Evolutionary conservation across 2,113 vertebrate species (phyloP).

Genomic region (Scophthalmus maximus): DNA sequence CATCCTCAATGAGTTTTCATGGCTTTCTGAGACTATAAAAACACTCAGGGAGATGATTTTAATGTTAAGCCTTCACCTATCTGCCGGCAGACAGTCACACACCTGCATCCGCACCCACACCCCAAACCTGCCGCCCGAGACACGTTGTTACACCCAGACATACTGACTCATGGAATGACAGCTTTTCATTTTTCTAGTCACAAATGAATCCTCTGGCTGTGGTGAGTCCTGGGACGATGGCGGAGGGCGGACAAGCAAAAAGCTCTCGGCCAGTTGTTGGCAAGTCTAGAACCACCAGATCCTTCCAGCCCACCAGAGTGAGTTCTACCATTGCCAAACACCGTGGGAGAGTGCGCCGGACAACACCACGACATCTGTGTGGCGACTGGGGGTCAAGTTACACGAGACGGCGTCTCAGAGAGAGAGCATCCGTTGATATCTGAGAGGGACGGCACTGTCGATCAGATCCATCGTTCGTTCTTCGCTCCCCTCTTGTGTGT

Average conservation of each 20-base stretch:
- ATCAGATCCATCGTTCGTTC: conserved; percentile 50
- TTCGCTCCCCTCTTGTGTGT: not conserved
- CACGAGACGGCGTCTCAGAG: conserved; percentile 34
- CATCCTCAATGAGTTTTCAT: too few species aligned
- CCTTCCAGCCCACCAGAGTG: conserved; percentile 98
- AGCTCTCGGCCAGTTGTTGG: conserved; percentile 91
- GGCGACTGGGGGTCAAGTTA: conserved; percentile 55
- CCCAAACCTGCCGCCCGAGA: not conserved
- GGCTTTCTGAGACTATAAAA: too few species aligned
- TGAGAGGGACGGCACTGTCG: conserved; percentile 44
- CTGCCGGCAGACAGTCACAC: conserved; percentile 79
- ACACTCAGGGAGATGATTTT: too few species aligned
- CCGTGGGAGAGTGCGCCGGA: conserved; percentile 79
- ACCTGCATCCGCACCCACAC: not conserved
- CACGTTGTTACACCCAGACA: not conserved
- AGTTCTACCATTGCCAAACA: conserved; percentile 99
- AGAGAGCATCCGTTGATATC: conserved; percentile 54
- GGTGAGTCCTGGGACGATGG: conserved; percentile 1
- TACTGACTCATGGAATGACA: not conserved
- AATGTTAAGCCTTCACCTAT: too few species aligned
- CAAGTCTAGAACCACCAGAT: conserved; percentile 99
- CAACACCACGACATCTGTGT: conserved; percentile 34
- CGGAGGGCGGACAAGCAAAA: conserved; percentile 21
- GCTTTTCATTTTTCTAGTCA: not conserved
- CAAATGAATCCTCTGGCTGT: conserved; percentile 11